Base-by-base conservation (phyloP, 2,888 invertebrate species). In the Torymus auratus region DNA sequence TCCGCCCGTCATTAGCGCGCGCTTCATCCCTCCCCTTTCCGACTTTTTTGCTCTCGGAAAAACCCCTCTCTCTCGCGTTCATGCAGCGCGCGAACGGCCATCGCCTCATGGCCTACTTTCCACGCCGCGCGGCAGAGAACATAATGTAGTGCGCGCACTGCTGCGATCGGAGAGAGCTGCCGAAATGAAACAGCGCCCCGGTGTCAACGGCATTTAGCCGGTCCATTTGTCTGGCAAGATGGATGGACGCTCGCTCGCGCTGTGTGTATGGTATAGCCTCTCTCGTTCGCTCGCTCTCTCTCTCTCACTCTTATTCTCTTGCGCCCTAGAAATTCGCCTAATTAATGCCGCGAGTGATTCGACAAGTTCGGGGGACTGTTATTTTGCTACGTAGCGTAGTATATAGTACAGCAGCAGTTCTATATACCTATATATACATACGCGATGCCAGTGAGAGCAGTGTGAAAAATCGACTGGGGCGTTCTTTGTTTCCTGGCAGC, bases 271-370 rank as follows among this genome's bases (percentile, higher is more conserved):
- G 17, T 60, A 15, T 60, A 2, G n/a, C 15, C 4, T 56, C 55
- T 70, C 58, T 58, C 50, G 3, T 55, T 14, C 13, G n/a, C 41
- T 65, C 67, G 56, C n/a, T 58, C 55, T 20, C 53, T 74, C 20
- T 62, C 71, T 71, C 20, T 41, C 13, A 10, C 71, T 71, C 14
- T 23, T 13, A 7, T 41, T 50, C 10, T 17, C 28, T 53, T 15
- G 20, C 14, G 50, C 28, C 7, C 28, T 28, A 28, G 28, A 2
- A 28, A 28, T 69, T n/a, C 58, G 65, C 56, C 77, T 65, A 70
- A 78, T 78, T 71, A 71, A 78, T 78, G 60, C 58, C 56, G 55
- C 15, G 28, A 71, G 70, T 58, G 69, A 64, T 69, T 65, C 65
- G 70, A 52, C 75, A 60, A 53, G 14, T 61, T 53, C 7, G 15